These are phyloP conservation scores for Xiphophorus birchmanni DNA, from an alignment of 2,797 vertebrate species.

Conservation along the genomic window DNA sequence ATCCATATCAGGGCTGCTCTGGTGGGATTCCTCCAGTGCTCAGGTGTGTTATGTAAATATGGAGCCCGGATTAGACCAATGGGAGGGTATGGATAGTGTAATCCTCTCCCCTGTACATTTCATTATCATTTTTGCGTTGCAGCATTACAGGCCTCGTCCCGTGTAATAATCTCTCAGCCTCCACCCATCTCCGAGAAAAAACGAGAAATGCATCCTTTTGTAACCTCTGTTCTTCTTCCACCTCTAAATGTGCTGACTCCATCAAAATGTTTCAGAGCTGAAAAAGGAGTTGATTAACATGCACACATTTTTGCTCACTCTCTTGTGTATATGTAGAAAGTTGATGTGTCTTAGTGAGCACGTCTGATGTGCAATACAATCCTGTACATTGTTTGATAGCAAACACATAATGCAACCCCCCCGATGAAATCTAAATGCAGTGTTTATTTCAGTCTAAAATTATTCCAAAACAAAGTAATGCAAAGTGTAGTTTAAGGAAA, in stretches of 20 bases:
- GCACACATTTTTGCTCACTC: constrained; percentile 27
- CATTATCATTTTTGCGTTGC: constrained; percentile 71
- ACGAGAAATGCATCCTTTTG: constrained; percentile 22
- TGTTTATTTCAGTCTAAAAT: background rate
- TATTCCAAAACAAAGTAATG: background rate
- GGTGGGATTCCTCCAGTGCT: constrained; percentile 39
- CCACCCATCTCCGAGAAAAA: constrained; percentile 31
- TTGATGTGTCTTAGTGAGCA: constrained; percentile 14
- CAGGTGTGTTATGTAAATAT: constrained; percentile 65
- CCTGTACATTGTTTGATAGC: constrained; percentile 22
- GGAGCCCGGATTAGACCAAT: constrained; percentile 68
- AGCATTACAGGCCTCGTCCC: constrained; percentile 46
- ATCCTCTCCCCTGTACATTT: constrained; percentile 70
- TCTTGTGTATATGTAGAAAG: constrained; percentile 17
- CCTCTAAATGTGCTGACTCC: constrained; percentile 68
- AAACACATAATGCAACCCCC: background rate
- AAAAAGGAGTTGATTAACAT: constrained; percentile 72
- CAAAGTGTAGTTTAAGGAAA: background rate
- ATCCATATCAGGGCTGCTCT: constrained; percentile 53
- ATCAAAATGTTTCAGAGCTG: constrained; percentile 43
- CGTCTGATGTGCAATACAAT: background rate
- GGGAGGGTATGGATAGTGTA: constrained; percentile 66
- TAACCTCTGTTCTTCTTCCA: constrained; percentile 40
- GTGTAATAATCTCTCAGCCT: constrained; percentile 65
- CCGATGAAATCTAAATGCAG: background rate